phyloP scores from a whole-genome alignment of 2,113 vertebrate genomes.

The Antennarius striatus region DNA sequence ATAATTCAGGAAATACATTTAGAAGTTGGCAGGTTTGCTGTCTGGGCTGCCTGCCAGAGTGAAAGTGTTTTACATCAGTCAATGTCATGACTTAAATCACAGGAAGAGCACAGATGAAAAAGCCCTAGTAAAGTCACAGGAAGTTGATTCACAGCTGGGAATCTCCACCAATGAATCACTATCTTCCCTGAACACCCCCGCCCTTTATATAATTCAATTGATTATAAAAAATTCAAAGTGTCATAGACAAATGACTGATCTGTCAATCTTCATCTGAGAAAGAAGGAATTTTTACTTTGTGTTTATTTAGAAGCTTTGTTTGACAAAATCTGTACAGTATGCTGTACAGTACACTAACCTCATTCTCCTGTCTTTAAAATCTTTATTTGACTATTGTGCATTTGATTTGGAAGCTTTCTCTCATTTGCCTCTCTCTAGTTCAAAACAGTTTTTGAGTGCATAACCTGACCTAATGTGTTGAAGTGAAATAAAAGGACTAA shows the following conservation, averaged over 20 bases:
- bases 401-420: no score
- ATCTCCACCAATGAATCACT: neutral
- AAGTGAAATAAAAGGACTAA: no score
- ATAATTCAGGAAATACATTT: conserved; percentile 16
- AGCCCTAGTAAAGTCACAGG: neutral
- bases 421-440: no score
- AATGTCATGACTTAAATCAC: conserved; percentile 41
- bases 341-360: no score
- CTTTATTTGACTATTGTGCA: no score
- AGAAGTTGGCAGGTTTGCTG: neutral
- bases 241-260: neutral
- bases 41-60: conserved; percentile 39
- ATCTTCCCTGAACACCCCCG: neutral
- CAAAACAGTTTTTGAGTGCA: no score
- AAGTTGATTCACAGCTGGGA: neutral
- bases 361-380: no score
- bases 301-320: no score
- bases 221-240: neutral
- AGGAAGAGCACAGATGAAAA: conserved; percentile 8
- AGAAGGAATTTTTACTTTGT: no score
- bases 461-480: no score
- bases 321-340: no score
- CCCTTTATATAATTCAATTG: neutral
- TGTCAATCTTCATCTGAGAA: neutral
- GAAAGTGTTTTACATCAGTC: conserved; percentile 29